Conservation (phyloP, 2,888 invertebrate genomes). For the Xanthia togata region DNA sequence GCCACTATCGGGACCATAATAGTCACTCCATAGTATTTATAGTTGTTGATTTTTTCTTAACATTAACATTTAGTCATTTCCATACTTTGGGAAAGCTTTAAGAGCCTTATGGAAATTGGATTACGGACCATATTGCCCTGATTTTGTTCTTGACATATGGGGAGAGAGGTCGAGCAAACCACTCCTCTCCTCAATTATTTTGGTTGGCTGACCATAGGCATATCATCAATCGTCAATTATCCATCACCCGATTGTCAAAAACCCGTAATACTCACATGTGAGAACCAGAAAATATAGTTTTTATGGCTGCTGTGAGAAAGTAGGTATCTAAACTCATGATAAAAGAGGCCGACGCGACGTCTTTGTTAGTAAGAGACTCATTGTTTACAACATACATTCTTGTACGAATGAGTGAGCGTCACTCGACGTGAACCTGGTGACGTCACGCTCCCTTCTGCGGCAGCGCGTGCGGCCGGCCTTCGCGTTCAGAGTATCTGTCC, state of each 20-base stretch:
- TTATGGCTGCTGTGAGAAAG: constrained; percentile 29
- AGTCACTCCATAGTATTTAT: constrained; percentile 51
- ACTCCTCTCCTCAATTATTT: not conserved
- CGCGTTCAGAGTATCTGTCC: constrained; percentile 43
- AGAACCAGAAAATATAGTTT: constrained; percentile 11
- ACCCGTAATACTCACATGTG: not conserved
- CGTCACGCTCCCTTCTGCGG: constrained; percentile 73
- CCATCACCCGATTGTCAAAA: not conserved
- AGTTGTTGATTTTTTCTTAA: constrained; percentile 13
- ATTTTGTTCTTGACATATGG: not conserved
- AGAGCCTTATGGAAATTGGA: not conserved
- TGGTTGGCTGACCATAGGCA: not conserved
- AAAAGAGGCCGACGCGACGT: constrained; percentile 28
- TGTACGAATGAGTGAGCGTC: constrained; percentile 65
- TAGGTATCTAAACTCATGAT: constrained; percentile 26
- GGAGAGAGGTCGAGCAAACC: not conserved
- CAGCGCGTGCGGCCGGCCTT: constrained; percentile 75
- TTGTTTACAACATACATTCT: constrained; percentile 76
- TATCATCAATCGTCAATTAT: not conserved
- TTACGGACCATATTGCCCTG: not conserved
- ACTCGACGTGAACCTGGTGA: constrained; percentile 69
- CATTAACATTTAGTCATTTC: not conserved
- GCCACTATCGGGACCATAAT: constrained; percentile 45
- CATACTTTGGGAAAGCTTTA: not conserved
- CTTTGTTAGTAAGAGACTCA: constrained; percentile 47